These are phyloP conservation scores for Uropetala carovei DNA, from an alignment of 2,888 invertebrate species.

Conservation along the genomic window DNA sequence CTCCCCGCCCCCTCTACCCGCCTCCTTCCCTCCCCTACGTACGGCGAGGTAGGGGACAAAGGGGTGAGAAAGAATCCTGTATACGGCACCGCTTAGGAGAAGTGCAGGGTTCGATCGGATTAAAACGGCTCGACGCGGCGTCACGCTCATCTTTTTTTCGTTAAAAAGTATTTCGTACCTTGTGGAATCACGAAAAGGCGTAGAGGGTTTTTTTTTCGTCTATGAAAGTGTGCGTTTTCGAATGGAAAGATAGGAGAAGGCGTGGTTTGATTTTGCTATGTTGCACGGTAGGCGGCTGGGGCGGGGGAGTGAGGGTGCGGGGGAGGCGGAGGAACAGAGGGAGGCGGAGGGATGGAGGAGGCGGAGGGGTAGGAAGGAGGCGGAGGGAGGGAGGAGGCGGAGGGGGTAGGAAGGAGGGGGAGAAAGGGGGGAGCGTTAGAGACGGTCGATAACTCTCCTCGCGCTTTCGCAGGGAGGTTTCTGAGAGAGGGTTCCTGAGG, in stretches of 20 bases:
- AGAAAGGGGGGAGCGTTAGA: background rate
- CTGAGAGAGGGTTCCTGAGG: background rate
- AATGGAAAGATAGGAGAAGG: background rate
- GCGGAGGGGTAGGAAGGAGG: too few relatives aligned
- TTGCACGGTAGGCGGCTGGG: background rate
- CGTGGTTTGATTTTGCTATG: slow-evolving; percentile 20
- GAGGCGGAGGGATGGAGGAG: background rate
- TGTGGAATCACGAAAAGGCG: too few relatives aligned
- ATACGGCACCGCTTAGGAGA: background rate
- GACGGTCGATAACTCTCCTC: background rate
- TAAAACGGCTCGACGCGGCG: background rate
- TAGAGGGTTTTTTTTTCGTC: background rate
- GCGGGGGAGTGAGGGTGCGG: background rate
- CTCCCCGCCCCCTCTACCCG: background rate
- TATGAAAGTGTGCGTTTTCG: background rate
- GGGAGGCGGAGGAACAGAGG: background rate
- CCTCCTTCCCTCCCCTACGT: background rate
- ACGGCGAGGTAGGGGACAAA: background rate
- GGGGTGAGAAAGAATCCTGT: slow-evolving; percentile 23
- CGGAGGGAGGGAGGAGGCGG: background rate
- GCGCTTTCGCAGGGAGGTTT: slow-evolving; percentile 9
- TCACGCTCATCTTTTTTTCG: too few relatives aligned
- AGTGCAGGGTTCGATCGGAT: slow-evolving; percentile 2
- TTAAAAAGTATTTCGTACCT: background rate
- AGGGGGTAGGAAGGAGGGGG: background rate